These are phyloP conservation scores for Lutjanus erythropterus DNA, from an alignment of 2,113 vertebrate species.

Conservation along the genomic window DNA sequence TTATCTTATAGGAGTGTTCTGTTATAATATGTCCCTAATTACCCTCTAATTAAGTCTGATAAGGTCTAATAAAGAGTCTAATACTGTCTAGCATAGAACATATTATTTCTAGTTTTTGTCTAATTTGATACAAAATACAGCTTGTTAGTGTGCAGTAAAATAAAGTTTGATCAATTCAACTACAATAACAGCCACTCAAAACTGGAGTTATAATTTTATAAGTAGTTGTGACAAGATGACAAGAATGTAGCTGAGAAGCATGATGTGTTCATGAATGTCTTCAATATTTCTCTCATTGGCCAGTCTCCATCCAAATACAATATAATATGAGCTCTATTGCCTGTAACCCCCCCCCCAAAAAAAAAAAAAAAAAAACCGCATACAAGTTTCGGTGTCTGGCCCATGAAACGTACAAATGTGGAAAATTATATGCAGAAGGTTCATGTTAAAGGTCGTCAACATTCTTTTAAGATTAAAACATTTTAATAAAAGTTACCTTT, in stretches of 20 bases:
- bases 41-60: too few species aligned
- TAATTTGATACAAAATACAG: too few species aligned
- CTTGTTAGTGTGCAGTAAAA: too few species aligned
- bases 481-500: background rate
- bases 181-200: background rate
- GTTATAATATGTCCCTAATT: too few species aligned
- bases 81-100: too few species aligned
- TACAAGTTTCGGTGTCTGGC: background rate
- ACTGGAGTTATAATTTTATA: background rate
- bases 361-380: too few species aligned
- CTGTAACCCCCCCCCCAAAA: too few species aligned
- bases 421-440: background rate
- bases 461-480: constrained; percentile 18
- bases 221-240: background rate
- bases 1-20: too few species aligned
- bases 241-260: background rate
- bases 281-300: background rate
- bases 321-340: background rate
- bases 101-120: too few species aligned
- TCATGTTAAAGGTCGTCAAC: background rate
- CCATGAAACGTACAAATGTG: constrained; percentile 5
- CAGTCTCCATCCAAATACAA: background rate
- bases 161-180: too few species aligned
- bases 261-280: background rate
- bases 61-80: too few species aligned